phyloP scores from a whole-genome alignment of 2,797 vertebrate species.

The Anguilla anguilla region DNA sequence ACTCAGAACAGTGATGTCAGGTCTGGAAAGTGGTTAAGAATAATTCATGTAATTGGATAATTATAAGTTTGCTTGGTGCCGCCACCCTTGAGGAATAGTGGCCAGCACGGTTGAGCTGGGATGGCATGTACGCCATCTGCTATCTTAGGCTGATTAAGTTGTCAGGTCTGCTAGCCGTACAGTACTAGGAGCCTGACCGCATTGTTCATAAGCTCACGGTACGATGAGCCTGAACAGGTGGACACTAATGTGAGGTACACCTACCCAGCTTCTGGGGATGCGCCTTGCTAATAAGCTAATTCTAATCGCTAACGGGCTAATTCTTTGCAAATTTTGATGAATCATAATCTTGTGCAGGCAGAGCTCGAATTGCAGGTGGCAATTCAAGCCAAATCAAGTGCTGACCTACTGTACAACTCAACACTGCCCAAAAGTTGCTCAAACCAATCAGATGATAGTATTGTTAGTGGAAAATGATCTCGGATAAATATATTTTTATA shows the following conservation, averaged over 20 bases:
- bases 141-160: background rate
- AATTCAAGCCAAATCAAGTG: background rate
- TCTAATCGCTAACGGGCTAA: background rate
- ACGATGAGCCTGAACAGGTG: background rate
- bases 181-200: background rate
- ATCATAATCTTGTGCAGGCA: background rate
- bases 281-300: background rate
- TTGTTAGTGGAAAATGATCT: background rate
- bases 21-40: background rate
- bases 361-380: background rate
- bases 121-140: background rate
- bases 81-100: background rate
- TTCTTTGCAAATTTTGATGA: background rate
- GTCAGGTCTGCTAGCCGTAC: background rate
- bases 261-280: background rate
- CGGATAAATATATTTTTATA: background rate
- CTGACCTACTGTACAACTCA: background rate
- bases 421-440: background rate
- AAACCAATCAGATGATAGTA: background rate
- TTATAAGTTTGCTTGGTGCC: conserved; percentile 7
- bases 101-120: background rate
- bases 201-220: background rate
- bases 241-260: background rate
- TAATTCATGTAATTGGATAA: conserved; percentile 32
- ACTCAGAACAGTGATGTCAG: conserved; percentile 7